Evolutionary conservation across 2,888 invertebrate genomes (phyloP).

Genomic region (Pelosia muscerda): DNA sequence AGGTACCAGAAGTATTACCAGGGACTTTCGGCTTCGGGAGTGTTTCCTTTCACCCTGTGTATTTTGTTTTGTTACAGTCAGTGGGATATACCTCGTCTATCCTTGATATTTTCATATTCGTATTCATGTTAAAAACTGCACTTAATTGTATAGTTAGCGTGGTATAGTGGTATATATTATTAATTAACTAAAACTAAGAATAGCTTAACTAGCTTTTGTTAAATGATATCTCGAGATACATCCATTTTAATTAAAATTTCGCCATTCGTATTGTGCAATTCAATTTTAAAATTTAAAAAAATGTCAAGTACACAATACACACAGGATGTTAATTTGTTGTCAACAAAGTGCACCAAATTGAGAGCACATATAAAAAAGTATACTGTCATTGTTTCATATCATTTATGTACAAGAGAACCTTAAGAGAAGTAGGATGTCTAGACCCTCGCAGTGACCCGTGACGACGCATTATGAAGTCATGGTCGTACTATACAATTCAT

Average conservation of each 20-base stretch:
- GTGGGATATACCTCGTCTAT: no score
- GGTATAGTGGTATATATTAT: no score
- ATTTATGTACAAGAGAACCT: constrained; percentile 30
- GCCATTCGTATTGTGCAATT: neutral
- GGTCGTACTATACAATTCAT: constrained; percentile 53
- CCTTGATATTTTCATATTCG: no score
- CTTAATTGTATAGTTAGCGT: no score
- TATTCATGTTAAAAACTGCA: no score
- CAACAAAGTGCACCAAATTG: constrained; percentile 20
- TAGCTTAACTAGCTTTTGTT: no score
- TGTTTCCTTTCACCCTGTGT: no score
- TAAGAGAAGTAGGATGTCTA: constrained; percentile 43
- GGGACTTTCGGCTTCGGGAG: no score
- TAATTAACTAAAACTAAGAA: no score
- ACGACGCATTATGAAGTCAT: constrained; percentile 68
- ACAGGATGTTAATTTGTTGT: constrained; percentile 19
- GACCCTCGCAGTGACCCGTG: constrained; percentile 67
- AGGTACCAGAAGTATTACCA: no score
- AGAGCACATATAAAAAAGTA: constrained; percentile 19
- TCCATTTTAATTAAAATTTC: neutral
- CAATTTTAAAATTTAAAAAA: neutral
- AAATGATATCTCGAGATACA: no score
- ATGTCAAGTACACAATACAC: constrained; percentile 12
- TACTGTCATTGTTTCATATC: constrained; percentile 24
- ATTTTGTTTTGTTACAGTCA: no score